A percentile compares a stretch with the other conserved stretches of the same genome.
Evolutionary conservation across 2,797 vertebrate genomes (phyloP).

Genomic region (Liparis tanakae): DNA sequence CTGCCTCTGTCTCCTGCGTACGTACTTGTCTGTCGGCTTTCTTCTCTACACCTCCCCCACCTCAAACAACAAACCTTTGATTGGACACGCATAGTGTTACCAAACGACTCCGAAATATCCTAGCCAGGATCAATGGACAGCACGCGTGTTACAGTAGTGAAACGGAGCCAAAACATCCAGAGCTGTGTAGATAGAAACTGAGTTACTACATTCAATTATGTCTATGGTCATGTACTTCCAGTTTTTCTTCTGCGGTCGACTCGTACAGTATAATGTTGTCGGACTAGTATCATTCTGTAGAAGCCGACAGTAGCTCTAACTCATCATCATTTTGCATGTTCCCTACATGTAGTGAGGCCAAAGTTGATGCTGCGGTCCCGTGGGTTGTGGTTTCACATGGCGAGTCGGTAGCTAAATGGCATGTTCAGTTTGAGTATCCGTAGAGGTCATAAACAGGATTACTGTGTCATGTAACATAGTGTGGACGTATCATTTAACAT

Average conservation of each 20-base stretch:
- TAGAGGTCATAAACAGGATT: constrained; percentile 29
- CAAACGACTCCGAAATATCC: background rate
- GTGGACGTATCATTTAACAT: constrained; percentile 54
- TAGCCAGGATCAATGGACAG: background rate
- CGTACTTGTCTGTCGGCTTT: constrained; percentile 77
- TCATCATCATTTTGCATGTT: constrained; percentile 55
- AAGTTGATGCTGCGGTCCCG: constrained; percentile 16
- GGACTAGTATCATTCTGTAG: constrained; percentile 37
- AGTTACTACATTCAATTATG: background rate
- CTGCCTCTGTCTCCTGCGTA: constrained; percentile 83
- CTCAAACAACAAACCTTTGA: constrained; percentile 40
- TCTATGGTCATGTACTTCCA: background rate
- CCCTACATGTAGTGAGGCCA: constrained; percentile 12
- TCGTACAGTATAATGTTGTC: constrained; percentile 1
- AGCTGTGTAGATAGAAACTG: background rate
- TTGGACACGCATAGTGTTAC: background rate
- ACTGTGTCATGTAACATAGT: constrained; percentile 57
- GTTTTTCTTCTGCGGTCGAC: background rate
- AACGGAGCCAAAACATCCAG: background rate
- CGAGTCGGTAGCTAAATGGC: constrained; percentile 24
- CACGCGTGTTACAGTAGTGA: background rate
- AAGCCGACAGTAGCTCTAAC: constrained; percentile 35
- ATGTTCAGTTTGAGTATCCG: constrained; percentile 30
- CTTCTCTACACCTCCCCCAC: constrained; percentile 73
- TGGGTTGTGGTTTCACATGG: constrained; percentile 21